phyloP scores from a whole-genome alignment of 1,140 invertebrate genomes.

The Diprion similis region DNA sequence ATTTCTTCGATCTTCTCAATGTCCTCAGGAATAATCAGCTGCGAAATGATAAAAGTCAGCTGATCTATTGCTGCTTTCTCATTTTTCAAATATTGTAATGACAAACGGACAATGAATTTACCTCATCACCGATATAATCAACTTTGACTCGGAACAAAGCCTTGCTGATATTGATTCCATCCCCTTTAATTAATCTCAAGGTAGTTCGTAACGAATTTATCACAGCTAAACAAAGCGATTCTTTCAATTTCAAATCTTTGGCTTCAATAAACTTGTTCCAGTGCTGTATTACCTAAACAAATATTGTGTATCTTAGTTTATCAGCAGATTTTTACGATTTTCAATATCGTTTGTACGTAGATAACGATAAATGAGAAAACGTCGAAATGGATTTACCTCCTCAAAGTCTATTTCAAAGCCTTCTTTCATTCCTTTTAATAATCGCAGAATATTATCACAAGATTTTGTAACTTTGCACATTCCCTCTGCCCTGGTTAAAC shows the following conservation, averaged over 20 bases:
- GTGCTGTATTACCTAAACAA: slow-evolving; percentile 1
- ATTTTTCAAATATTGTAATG: background rate
- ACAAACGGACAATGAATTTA: background rate
- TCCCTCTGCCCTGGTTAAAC: background rate
- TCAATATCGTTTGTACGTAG: background rate
- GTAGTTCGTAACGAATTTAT: background rate
- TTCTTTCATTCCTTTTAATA: background rate
- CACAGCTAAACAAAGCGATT: slow-evolving; percentile 12
- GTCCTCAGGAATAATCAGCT: background rate
- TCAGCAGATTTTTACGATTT: background rate
- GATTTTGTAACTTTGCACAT: background rate
- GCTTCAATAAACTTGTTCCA: slow-evolving; percentile 16
- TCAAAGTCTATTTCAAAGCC: slow-evolving; percentile 1
- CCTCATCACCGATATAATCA: slow-evolving; percentile 15
- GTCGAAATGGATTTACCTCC: background rate
- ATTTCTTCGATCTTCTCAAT: background rate
- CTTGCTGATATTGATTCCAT: background rate
- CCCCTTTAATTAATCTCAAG: slow-evolving; percentile 14
- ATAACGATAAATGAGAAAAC: background rate
- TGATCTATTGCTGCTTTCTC: background rate
- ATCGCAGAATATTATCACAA: background rate
- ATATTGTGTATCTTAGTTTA: background rate
- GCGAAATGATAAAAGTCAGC: background rate
- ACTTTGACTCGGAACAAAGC: slow-evolving; percentile 15
- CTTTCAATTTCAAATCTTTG: slow-evolving; percentile 14